Evolutionary conservation across 2,113 vertebrate species (phyloP), one percentile per base, ranked within the genome.

Genomic region (Proterorhinus semilunaris): DNA sequence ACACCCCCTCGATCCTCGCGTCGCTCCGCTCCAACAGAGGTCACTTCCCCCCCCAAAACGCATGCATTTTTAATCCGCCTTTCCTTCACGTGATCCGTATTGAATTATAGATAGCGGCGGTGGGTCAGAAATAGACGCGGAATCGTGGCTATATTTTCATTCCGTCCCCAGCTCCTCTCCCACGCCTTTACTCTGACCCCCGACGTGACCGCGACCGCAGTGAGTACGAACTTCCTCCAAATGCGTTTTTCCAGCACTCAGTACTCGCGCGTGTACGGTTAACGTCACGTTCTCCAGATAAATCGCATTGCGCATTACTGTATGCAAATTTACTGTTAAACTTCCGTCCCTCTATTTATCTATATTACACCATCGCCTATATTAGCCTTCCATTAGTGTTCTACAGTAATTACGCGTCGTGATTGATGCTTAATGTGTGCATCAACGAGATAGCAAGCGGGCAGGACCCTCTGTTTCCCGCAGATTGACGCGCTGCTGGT

Each of bases 31-130:
- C 79, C 36, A 87, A 88, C 83, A 85, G 84, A 91, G 87, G 91
- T 92, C 90, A 91, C 88, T 88, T 89, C 83, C 88, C 27, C 84
- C 88, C 27, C 27, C 27, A 36, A 27, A 89, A 82, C 80, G 92
- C 93, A 90, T 96, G 94, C 94, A 96, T 95, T 94, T 96, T 96
- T 95, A 94, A 95, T 96, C 93, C 90, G 67, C 84, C 73, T 49
- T 54, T 92, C 58, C 27, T 36, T 91, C 95, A 98, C 92, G 94
- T 98, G 96, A 94, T 36, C 27, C 93, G 93, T 91, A 90, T 93
- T 96, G 93, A 97, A 96, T 98, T 95, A 98, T 98, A 94, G 95
- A 97, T 95, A 3, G 27, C 6, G 15, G 90, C 86, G 78, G 91
- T 62, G 79, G 91, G 88, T 95, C 94, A 95, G 93, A 95, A 95